Evolutionary conservation across 2,888 invertebrate genomes (phyloP).

Genomic region (Hirtodrosophila alboralis): DNA sequence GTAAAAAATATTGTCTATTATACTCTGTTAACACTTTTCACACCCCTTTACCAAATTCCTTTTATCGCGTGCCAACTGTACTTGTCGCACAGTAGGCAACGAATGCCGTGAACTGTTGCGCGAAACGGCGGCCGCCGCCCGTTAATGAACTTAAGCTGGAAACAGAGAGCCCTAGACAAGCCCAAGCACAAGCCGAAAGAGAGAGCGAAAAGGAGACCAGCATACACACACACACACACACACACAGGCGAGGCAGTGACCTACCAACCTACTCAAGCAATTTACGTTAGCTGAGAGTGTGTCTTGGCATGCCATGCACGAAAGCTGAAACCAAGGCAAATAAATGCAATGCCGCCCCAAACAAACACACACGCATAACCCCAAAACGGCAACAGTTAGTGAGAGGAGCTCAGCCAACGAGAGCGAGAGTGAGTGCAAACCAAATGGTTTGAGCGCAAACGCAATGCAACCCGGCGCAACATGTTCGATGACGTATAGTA

Average conservation of each 20-base stretch:
- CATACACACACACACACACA: conserved; percentile 4
- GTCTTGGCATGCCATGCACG: conserved; percentile 55
- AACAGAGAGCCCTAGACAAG: conserved; percentile 37
- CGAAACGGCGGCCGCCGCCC: conserved; percentile 42
- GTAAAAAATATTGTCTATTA: no score
- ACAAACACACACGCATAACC: conserved; percentile 13
- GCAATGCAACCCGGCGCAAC: conserved; percentile 45
- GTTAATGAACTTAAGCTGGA: conserved; percentile 75
- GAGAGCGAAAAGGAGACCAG: conserved; percentile 9
- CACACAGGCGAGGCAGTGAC: conserved; percentile 58
- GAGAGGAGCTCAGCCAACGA: conserved; percentile 36
- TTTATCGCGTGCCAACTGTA: no score
- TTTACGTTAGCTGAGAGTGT: conserved; percentile 11
- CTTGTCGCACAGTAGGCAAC: conserved; percentile 10
- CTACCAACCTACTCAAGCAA: conserved; percentile 72
- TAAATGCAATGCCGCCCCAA: conserved; percentile 34
- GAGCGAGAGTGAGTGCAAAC: conserved; percentile 26
- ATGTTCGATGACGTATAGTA: conserved; percentile 36
- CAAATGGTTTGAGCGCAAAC: conserved; percentile 33
- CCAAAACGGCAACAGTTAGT: conserved; percentile 66
- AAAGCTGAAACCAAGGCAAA: conserved; percentile 48
- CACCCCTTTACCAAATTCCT: no score
- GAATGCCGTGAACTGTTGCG: conserved; percentile 71
- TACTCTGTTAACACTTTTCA: no score
- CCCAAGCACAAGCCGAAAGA: conserved; percentile 14